Conservation (phyloP, 1,140 invertebrate genomes). For the Uloborus diversus region DNA sequence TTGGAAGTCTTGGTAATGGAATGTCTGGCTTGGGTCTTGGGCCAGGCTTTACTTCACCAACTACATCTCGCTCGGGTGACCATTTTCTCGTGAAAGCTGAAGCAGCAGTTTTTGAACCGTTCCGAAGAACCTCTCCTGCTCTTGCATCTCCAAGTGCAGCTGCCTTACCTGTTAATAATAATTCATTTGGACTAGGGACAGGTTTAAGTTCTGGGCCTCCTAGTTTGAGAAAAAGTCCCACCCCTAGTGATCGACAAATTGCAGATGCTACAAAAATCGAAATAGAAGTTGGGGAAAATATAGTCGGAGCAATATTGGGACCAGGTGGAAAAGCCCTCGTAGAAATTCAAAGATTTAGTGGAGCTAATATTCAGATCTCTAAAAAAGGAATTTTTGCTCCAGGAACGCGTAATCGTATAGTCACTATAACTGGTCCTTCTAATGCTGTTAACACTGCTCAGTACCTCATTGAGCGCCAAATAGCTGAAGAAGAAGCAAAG, state of each 20-base stretch:
- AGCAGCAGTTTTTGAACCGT: constrained; percentile 58
- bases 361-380: constrained; percentile 97
- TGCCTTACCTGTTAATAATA: constrained; percentile 75
- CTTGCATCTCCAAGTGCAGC: constrained; percentile 65
- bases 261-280: constrained; percentile 83
- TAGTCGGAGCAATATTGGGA: constrained; percentile 96
- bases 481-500: constrained; percentile 93
- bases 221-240: constrained; percentile 81
- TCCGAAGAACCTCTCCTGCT: constrained; percentile 61
- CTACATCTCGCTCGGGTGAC: constrained; percentile 51
- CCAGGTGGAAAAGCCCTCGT: constrained; percentile 93
- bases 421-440: constrained; percentile 90
- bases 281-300: constrained; percentile 87
- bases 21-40: constrained; percentile 45
- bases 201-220: constrained; percentile 60
- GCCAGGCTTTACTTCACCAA: constrained; percentile 52
- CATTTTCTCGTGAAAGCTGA: constrained; percentile 58
- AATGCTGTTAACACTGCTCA: constrained; percentile 89
- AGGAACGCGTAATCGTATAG: constrained; percentile 95
- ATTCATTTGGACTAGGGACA: constrained; percentile 82
- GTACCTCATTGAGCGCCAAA: constrained; percentile 94
- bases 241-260: constrained; percentile 69
- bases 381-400: constrained; percentile 98
- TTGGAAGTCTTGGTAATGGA: constrained; percentile 48
- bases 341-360: constrained; percentile 95